Evolutionary conservation across 2,888 invertebrate genomes (phyloP), one percentile per base, ranked within the genome.

Genomic region (Drosophila diplacantha): DNA sequence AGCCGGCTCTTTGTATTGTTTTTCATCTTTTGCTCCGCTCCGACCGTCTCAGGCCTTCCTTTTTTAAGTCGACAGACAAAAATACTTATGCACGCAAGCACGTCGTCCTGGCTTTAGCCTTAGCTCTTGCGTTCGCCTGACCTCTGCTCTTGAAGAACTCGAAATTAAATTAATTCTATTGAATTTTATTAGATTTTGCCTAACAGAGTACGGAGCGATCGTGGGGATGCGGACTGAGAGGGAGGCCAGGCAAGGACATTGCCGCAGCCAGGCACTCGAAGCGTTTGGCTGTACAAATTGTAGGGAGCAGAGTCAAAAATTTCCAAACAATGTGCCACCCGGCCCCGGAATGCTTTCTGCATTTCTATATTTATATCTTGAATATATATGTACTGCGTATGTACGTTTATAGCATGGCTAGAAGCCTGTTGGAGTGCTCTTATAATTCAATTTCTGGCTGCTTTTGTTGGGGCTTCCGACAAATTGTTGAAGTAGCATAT

Each of bases 101-200:
- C 76, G 76, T 76, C 67, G 53, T 53, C 38, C 37, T 53, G 53
- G 41, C 41, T 57, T 39, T 41, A 31, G 34, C 37, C 55, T 38
- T 22, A 41, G 41, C 52, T 52, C 52, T 8, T 32, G 46, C 46
- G 6, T n/a, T 22, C 32, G 50, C 38, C 35, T 53, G 52, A 55
- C 69, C 46, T 54, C 37, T 74, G 74, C 75, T 78, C 78, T 81
- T 78, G 81, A 78, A 65, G 67, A 69, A 67, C 69, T 64, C 43
- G 49, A 82, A 80, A 82, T 81, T 66, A 80, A 82, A 77, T 80
- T 81, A 82, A 77, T 80, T 79, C 72, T 71, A 72, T 77, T 71
- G 71, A 74, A 80, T 81, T 75, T 80, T 77, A 71, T 77, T 77
- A 75, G 77, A 75, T 71, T 75, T 70, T 41, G 60, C 52, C 56